Base-by-base conservation (phyloP, 1,140 invertebrate species). In the Drosophila paulistorum region DNA sequence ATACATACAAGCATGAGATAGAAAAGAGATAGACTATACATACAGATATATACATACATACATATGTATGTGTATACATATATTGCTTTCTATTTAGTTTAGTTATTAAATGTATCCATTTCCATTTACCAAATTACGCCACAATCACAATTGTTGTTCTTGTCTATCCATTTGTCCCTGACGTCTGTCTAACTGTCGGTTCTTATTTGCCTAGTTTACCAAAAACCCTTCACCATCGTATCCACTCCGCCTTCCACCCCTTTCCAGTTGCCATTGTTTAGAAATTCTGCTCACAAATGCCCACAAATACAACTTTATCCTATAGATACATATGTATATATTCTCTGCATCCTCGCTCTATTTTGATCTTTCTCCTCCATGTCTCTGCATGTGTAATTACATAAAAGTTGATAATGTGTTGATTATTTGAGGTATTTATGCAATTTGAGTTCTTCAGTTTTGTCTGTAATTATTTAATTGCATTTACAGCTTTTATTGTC, bases 71-170 rank as follows among this genome's bases (percentile, higher is more conserved):
- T 17, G 1, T 1, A 17, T 17, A 17, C 13, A 39, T 39, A 39
- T 39, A 75, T 74, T 63, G 68, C 68, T 79, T 85, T 86, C 74
- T 85, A 73, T 87, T 85, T 87, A 79, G 83, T 82, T 87, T 66
- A 85, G 79, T 82, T 87, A 87, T 85, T 85, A 87, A 87, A 87
- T 68, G 77, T 86, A 85, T 85, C 75, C 69, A 87, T 82, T 82
- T 82, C 79, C 75, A 87, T 87, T 86, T 81, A 61, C 62, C 58
- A 84, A 77, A 83, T 83, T 80, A 77, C 77, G 65, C 70, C 61
- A 48, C 17, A 23, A 55, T 62, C 74, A 64, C 67, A 77, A 68
- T 71, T 85, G 74, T 69, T 68, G 51, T 64, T 45, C 26, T 60
- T 59, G 63, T 60, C 77, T 41, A 51, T 51, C 45, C 17, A 7